Conservation (phyloP, 2,888 invertebrate species). For the Ischnura elegans region DNA sequence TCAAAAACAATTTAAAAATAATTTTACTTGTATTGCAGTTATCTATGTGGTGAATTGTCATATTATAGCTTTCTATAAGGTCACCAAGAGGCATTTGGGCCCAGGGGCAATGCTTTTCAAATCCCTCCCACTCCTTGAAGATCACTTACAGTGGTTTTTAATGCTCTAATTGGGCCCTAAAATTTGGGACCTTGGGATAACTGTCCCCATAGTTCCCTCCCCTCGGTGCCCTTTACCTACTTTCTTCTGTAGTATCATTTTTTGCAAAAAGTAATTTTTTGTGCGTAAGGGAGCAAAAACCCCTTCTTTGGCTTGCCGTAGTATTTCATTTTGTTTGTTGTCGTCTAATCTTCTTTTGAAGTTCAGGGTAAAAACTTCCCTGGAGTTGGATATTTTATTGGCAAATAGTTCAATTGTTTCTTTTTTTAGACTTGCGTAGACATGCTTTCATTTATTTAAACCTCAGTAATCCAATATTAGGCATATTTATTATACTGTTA, state of each 20-base stretch:
- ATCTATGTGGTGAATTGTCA: background rate
- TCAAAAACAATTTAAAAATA: background rate
- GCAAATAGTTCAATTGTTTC: background rate
- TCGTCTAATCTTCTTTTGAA: background rate
- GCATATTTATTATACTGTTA: slow-evolving; percentile 30
- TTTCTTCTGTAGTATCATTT: background rate
- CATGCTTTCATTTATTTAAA: background rate
- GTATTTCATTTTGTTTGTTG: background rate
- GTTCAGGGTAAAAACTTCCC: background rate
- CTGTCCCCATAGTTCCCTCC: too few relatives aligned
- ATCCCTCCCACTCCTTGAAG: too few relatives aligned
- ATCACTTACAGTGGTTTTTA: too few relatives aligned
- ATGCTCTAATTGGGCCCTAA: too few relatives aligned
- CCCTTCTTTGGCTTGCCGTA: background rate
- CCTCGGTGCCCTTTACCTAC: too few relatives aligned
- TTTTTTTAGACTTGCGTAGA: background rate
- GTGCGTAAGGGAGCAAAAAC: background rate
- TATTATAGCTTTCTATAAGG: too few relatives aligned
- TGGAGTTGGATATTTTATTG: background rate
- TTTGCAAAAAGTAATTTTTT: background rate
- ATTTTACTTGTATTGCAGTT: background rate
- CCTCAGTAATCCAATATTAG: background rate
- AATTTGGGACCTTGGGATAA: too few relatives aligned
- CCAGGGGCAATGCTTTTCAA: too few relatives aligned
- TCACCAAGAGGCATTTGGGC: too few relatives aligned